These are phyloP conservation scores for Etia nguti DNA, from an alignment of 2,113 vertebrate genomes.

Conservation along the genomic window DNA sequence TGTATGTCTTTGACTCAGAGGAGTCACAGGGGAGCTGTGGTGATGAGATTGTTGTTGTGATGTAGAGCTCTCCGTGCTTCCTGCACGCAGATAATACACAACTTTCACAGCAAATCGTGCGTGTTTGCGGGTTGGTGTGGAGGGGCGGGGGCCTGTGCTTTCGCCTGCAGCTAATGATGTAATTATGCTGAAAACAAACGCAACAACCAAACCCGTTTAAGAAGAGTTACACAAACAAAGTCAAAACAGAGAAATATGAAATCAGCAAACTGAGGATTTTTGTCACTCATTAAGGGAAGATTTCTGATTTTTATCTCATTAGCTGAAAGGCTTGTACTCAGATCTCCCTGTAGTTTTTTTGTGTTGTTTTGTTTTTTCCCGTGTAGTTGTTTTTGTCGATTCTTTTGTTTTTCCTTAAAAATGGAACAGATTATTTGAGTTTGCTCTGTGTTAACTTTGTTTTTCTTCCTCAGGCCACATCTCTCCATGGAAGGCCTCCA, in stretches of 20 bases:
- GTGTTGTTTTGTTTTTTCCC: not conserved
- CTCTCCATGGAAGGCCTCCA: conserved; percentile 96
- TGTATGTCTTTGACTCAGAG: conserved; percentile 19
- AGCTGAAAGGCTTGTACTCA: not conserved
- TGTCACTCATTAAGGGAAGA: not conserved
- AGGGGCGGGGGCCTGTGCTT: not conserved
- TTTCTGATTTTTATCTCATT: not conserved
- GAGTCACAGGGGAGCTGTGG: conserved; percentile 32
- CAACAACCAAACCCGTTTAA: conserved; percentile 42
- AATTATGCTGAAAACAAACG: conserved; percentile 71
- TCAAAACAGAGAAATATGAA: conserved; percentile 18
- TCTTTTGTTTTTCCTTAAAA: not conserved
- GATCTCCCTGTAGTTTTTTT: not conserved
- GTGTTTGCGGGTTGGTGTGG: not conserved
- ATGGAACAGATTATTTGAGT: not conserved
- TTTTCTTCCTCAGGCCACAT: conserved; percentile 84
- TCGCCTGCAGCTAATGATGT: conserved; percentile 69
- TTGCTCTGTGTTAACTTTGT: not conserved
- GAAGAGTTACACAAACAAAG: conserved; percentile 37
- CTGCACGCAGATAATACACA: conserved; percentile 23
- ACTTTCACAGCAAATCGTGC: not conserved
- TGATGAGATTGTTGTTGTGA: conserved; percentile 31
- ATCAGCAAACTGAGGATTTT: not conserved
- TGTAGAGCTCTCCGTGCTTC: conserved; percentile 5
- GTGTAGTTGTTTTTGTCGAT: not conserved